Percentiles rank a stretch among this genome's conserved stretches.
phyloP scores from a whole-genome alignment of 2,888 invertebrate species.

The Dichetophora obliterata region DNA sequence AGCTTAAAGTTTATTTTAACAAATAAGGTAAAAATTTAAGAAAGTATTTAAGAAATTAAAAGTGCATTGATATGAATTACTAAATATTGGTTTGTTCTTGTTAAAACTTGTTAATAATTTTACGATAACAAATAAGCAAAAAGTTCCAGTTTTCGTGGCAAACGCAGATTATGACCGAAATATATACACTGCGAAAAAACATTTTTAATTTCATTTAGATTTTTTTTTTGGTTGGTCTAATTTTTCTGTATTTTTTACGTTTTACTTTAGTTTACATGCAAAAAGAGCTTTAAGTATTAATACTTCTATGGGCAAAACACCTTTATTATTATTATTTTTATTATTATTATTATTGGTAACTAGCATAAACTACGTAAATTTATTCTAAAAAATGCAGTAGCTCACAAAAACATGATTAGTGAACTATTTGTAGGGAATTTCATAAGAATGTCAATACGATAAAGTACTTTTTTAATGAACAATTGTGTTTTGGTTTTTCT shows the following conservation, averaged over 20 bases:
- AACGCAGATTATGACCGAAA: background rate
- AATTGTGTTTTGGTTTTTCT: background rate
- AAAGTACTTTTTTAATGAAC: conserved; percentile 13
- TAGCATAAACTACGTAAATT: conserved; percentile 11
- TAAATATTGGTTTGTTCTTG: background rate
- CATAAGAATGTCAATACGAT: conserved; percentile 47
- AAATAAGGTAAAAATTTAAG: conserved; percentile 2
- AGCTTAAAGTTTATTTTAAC: conserved; percentile 28
- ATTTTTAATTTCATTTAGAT: background rate
- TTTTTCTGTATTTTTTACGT: background rate
- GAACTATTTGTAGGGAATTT: conserved; percentile 47
- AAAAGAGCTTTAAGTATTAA: background rate
- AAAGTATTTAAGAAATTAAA: conserved; percentile 11
- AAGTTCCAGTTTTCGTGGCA: background rate
- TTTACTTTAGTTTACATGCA: background rate
- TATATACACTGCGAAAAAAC: background rate
- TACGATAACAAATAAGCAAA: background rate
- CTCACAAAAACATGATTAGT: conserved; percentile 4
- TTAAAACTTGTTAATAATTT: conserved; percentile 18
- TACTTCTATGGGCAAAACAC: conserved; percentile 24
- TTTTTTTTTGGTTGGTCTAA: background rate
- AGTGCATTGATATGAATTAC: conserved; percentile 24
- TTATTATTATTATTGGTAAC: conserved; percentile 1
- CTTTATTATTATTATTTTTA: conserved; percentile 2
- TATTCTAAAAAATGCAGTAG: conserved; percentile 5